Evolutionary conservation across 1,140 invertebrate species (phyloP).

Genomic region (Helicoverpa armigera): DNA sequence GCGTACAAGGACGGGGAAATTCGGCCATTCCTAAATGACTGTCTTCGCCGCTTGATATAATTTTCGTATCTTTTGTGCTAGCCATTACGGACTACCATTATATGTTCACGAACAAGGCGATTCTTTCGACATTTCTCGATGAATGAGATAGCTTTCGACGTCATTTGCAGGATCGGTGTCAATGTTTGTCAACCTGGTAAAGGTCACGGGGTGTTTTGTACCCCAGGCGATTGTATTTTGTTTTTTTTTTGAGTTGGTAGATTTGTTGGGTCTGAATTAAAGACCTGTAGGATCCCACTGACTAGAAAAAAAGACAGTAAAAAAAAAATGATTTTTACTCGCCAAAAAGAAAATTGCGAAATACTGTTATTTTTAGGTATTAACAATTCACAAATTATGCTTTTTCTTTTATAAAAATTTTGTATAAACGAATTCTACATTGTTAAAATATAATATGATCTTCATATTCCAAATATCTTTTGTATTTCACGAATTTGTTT

Average conservation of each 20-base stretch:
- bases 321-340: too few relatives aligned
- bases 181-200: background rate
- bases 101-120: constrained; percentile 4
- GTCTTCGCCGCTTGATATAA: background rate
- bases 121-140: constrained; percentile 35
- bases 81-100: background rate
- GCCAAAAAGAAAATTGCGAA: too few relatives aligned
- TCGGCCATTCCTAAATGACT: background rate
- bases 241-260: background rate
- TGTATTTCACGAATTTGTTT: too few relatives aligned
- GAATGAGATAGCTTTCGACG: constrained; percentile 35
- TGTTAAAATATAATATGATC: too few relatives aligned
- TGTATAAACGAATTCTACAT: too few relatives aligned
- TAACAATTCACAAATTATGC: too few relatives aligned
- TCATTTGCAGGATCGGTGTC: constrained; percentile 14
- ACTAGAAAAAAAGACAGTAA: too few relatives aligned
- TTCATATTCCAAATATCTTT: too few relatives aligned
- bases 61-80: constrained; percentile 12
- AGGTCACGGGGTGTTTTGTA: background rate
- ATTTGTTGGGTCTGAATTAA: background rate
- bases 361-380: too few relatives aligned
- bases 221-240: background rate
- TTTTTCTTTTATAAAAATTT: too few relatives aligned
- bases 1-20: too few relatives aligned
- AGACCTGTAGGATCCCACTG: background rate